These are phyloP conservation scores for Monodelphis domestica DNA, from an alignment of 2,797 vertebrate species.

Conservation along the genomic window DNA sequence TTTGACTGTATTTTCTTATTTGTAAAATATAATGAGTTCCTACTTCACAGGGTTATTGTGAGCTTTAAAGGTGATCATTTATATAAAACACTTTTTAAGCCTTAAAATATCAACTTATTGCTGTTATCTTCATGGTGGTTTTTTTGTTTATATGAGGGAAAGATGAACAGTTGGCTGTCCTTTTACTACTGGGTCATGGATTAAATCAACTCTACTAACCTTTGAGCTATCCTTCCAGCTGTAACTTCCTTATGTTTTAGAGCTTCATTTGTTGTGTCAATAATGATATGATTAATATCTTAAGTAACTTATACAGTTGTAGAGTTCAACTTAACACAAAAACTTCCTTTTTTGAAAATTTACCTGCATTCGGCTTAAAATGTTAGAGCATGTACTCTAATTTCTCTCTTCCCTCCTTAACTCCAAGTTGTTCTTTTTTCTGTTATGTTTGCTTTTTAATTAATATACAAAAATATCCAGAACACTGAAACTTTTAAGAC, in stretches of 20 bases:
- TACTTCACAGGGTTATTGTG: not conserved
- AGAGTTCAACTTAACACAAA: not conserved
- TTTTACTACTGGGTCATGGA: not conserved
- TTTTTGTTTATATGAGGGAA: not conserved
- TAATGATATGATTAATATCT: not conserved
- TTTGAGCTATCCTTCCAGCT: not conserved
- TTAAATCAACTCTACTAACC: not conserved
- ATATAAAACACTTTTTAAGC: not conserved
- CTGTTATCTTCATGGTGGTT: not conserved
- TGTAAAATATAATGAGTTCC: not conserved
- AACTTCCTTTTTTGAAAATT: not conserved
- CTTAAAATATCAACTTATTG: not conserved
- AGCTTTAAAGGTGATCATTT: not conserved
- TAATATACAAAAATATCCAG: not conserved
- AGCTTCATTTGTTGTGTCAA: not conserved
- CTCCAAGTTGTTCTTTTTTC: not conserved
- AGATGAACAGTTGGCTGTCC: not conserved
- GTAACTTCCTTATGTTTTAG: not conserved
- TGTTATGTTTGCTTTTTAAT: not conserved
- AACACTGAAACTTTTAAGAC: not conserved
- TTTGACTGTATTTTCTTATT: not conserved
- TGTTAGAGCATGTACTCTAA: not conserved
- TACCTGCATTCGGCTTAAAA: not conserved
- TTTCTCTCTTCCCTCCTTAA: not conserved
- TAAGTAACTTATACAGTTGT: not conserved